phyloP scores from a whole-genome alignment of 2,888 invertebrate genomes.

The Polietes domitor region DNA sequence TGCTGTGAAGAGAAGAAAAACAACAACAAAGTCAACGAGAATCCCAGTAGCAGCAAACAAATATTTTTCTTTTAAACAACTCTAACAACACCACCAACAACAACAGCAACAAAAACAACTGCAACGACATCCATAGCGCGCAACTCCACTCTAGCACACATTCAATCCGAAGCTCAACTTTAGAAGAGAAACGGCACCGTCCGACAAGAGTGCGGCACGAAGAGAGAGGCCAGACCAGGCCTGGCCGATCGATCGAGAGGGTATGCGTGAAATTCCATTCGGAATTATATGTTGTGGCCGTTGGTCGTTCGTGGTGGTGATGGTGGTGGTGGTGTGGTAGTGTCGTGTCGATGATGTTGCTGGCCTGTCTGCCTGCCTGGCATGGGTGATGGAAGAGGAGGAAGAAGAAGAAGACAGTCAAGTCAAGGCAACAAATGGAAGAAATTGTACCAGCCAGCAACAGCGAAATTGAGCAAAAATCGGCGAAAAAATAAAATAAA shows the following conservation, averaged over 20 bases:
- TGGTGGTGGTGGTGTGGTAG: neutral
- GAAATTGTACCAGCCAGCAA: conserved; percentile 13
- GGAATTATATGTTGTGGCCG: conserved; percentile 16
- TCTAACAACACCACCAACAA: conserved; percentile 29
- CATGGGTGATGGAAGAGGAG: neutral
- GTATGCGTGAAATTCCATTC: conserved; percentile 56
- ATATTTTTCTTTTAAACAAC: conserved; percentile 9
- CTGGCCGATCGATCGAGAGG: conserved; percentile 28
- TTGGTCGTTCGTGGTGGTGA: neutral
- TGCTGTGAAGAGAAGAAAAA: neutral
- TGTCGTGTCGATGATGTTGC: neutral
- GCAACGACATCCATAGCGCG: neutral
- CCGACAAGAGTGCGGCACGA: neutral
- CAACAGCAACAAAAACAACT: no score
- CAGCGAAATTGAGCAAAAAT: neutral
- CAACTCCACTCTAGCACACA: conserved; percentile 38
- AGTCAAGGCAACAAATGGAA: conserved; percentile 28
- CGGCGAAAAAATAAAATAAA: neutral
- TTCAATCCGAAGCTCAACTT: neutral
- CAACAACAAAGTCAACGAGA: conserved; percentile 70
- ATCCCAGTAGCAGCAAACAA: conserved; percentile 75
- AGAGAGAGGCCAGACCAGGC: conserved; percentile 2
- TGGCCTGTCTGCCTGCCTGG: no score
- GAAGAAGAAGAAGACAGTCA: conserved; percentile 8
- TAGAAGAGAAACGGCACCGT: neutral